A percentile compares a stretch with the other conserved stretches of the same genome.
Evolutionary conservation across 1,140 invertebrate species (phyloP).

Genomic region (Lepidurus arcticus): DNA sequence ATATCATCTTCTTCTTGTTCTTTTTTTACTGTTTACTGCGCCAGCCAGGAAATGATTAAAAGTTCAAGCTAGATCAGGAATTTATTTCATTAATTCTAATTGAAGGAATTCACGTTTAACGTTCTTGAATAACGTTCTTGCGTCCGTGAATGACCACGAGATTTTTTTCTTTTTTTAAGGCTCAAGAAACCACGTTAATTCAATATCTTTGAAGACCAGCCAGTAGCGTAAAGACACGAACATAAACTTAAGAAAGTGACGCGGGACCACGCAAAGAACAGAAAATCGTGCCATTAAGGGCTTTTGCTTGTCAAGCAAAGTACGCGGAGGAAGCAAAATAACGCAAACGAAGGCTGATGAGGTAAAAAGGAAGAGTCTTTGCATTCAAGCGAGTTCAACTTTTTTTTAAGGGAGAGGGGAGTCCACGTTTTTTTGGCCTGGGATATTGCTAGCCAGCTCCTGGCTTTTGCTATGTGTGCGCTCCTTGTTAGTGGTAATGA

Average conservation of each 20-base stretch:
- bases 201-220: neutral
- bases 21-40: neutral
- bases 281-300: neutral
- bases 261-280: neutral
- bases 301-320: constrained; percentile 9
- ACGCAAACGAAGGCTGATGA: too few species aligned
- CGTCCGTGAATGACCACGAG: neutral
- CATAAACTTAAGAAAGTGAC: neutral
- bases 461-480: neutral
- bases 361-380: neutral
- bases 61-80: neutral
- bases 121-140: neutral
- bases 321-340: neutral
- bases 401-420: too few species aligned
- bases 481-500: constrained; percentile 21
- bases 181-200: neutral
- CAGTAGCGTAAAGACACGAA: neutral
- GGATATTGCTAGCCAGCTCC: neutral
- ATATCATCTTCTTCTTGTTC: neutral
- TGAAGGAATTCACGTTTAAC: neutral
- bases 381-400: neutral
- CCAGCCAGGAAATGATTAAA: constrained; percentile 10
- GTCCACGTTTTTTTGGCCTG: neutral
- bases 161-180: neutral
- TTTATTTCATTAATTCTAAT: constrained; percentile 16